phyloP scores from a whole-genome alignment of 2,113 vertebrate species.

The Scomber scombrus region DNA sequence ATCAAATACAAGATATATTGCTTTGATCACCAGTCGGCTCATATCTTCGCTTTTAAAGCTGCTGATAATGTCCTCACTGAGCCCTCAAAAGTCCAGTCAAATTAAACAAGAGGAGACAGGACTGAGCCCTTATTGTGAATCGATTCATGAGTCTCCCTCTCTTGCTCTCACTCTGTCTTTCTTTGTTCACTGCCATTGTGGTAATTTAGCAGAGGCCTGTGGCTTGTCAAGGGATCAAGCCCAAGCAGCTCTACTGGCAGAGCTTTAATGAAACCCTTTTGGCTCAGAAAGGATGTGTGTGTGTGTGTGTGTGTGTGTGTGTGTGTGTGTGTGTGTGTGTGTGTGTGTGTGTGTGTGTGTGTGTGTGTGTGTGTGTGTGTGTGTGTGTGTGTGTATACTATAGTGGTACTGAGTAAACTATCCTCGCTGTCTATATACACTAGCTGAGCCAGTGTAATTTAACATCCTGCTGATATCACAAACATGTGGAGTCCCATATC shows the following conservation, averaged over 20 bases:
- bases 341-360: constrained; percentile 1
- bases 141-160: constrained; percentile 20
- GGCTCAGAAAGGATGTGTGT: constrained; percentile 37
- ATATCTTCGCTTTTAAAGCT: background rate
- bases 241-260: constrained; percentile 61
- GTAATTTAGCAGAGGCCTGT: constrained; percentile 56
- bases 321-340: constrained; percentile 6
- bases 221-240: constrained; percentile 58
- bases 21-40: background rate
- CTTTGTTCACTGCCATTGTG: constrained; percentile 31
- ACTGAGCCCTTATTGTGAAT: constrained; percentile 37
- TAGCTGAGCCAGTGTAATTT: constrained; percentile 71
- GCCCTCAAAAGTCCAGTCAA: background rate
- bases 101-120: constrained; percentile 20
- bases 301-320: constrained; percentile 18
- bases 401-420: constrained; percentile 40
- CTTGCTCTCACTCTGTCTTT: constrained; percentile 12
- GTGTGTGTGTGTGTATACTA: constrained; percentile 15
- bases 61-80: background rate
- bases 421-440: constrained; percentile 36
- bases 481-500: constrained; percentile 10
- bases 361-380: constrained; percentile 24
- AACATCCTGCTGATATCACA: constrained; percentile 73
- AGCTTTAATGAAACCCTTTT: constrained; percentile 72
- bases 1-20: background rate